Evolutionary conservation across 1,140 invertebrate genomes (phyloP).

Genomic region (Scaptodrosophila lebanonensis): DNA sequence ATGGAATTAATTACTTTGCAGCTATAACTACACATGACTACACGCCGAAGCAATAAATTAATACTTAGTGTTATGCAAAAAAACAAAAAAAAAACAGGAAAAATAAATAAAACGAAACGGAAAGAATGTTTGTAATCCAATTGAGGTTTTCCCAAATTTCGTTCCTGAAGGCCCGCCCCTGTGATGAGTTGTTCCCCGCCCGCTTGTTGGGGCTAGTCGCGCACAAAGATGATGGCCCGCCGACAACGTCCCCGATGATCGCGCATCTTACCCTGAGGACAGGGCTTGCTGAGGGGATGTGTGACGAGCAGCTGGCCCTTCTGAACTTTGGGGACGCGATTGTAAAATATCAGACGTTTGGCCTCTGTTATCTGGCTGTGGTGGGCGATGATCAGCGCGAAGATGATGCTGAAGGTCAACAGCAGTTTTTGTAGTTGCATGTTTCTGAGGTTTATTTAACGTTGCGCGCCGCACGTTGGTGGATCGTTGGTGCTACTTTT

Average conservation of each 20-base stretch:
- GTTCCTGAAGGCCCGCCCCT: no score
- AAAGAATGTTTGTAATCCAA: conserved; percentile 15
- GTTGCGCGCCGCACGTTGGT: no score
- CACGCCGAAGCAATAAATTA: not conserved
- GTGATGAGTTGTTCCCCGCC: no score
- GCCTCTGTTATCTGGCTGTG: conserved; percentile 24
- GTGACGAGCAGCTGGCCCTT: conserved; percentile 60
- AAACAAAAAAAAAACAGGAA: conserved; percentile 4
- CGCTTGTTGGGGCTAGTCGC: no score
- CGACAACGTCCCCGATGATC: conserved; percentile 70
- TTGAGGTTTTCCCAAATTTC: not conserved
- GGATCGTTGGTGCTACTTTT: not conserved
- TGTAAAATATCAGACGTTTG: conserved; percentile 55
- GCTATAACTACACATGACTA: not conserved
- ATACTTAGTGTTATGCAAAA: conserved; percentile 8
- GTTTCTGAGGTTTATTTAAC: not conserved
- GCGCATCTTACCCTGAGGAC: conserved; percentile 60
- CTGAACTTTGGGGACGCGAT: conserved; percentile 26
- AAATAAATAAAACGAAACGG: conserved; percentile 13
- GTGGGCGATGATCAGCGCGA: conserved; percentile 34
- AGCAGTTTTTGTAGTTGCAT: conserved; percentile 46
- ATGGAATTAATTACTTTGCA: no score
- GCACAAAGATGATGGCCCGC: conserved; percentile 55
- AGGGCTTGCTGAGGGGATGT: conserved; percentile 37
- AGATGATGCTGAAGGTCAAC: conserved; percentile 10